Conservation (phyloP, 2,888 invertebrate species). For the Neoaliturus tenellus region DNA sequence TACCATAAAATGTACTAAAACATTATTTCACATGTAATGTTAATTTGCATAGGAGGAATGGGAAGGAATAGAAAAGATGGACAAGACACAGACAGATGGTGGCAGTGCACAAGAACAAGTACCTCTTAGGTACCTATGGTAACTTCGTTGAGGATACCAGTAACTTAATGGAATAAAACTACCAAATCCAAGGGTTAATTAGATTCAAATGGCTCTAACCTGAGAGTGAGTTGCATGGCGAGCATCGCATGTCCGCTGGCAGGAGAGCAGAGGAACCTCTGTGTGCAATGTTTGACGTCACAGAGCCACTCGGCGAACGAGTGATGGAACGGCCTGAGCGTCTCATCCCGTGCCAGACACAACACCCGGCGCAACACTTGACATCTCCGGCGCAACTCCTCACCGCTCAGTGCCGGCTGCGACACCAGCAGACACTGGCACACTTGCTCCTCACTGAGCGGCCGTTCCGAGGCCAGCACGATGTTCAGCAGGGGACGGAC, state of each 20-base stretch:
- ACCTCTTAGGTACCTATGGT: too few relatives aligned
- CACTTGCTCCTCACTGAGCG: constrained; percentile 88
- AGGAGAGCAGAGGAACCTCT: constrained; percentile 92
- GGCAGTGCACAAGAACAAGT: too few relatives aligned
- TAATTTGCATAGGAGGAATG: too few relatives aligned
- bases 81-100: too few relatives aligned
- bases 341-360: constrained; percentile 73
- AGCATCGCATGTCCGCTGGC: constrained; percentile 93
- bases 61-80: too few relatives aligned
- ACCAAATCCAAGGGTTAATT: too few relatives aligned
- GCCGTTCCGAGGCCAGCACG: constrained; percentile 90
- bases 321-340: constrained; percentile 90
- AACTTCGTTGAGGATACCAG: too few relatives aligned
- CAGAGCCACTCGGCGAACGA: constrained; percentile 96
- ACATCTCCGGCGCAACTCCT: constrained; percentile 88
- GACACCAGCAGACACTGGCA: constrained; percentile 89
- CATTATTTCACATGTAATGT: too few relatives aligned
- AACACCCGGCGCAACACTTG: constrained; percentile 83
- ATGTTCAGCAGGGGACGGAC: constrained; percentile 90
- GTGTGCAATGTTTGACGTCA: constrained; percentile 98
- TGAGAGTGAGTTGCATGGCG: constrained; percentile 84
- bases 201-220: constrained; percentile 60
- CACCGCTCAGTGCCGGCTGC: constrained; percentile 84
- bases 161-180: too few relatives aligned
- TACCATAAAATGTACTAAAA: too few relatives aligned